phyloP scores from a whole-genome alignment of 1,140 invertebrate genomes.

The Protaetia brevitarsis region DNA sequence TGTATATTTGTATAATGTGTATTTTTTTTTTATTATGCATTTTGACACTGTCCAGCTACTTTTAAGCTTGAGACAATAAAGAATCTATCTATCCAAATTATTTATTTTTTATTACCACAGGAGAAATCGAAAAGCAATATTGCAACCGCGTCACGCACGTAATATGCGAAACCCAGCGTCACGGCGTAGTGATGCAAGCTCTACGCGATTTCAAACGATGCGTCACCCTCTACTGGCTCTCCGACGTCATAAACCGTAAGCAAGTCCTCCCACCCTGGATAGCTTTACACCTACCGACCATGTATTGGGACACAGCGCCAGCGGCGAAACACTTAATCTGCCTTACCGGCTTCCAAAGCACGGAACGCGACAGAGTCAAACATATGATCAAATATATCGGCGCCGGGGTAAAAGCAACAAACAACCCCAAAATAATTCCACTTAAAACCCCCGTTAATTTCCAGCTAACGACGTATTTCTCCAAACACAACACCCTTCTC shows the following conservation, averaged over 20 bases:
- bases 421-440: too few species aligned
- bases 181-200: conserved; percentile 82
- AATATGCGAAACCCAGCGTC: conserved; percentile 83
- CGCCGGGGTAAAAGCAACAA: conserved; percentile 81
- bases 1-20: too few species aligned
- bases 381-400: conserved; percentile 81
- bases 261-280: conserved; percentile 84
- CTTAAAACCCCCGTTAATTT: too few species aligned
- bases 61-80: too few species aligned
- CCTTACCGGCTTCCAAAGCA: conserved; percentile 80
- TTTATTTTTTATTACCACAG: conserved; percentile 19
- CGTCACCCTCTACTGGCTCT: conserved; percentile 92
- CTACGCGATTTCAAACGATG: conserved; percentile 57
- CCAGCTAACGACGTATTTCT: conserved; percentile 69
- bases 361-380: conserved; percentile 77
- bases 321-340: conserved; percentile 70
- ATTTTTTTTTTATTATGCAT: too few species aligned
- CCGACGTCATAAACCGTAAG: conserved; percentile 80
- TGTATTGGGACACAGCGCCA: conserved; percentile 73
- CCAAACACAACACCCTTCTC: conserved; percentile 69
- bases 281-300: conserved; percentile 84
- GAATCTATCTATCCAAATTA: too few species aligned
- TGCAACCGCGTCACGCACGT: conserved; percentile 86
- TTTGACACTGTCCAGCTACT: too few species aligned
- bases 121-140: conserved; percentile 83